Evolutionary conservation across 2,113 vertebrate genomes (phyloP), one percentile per base, ranked within the genome.

Genomic region (Panurus biarmicus): DNA sequence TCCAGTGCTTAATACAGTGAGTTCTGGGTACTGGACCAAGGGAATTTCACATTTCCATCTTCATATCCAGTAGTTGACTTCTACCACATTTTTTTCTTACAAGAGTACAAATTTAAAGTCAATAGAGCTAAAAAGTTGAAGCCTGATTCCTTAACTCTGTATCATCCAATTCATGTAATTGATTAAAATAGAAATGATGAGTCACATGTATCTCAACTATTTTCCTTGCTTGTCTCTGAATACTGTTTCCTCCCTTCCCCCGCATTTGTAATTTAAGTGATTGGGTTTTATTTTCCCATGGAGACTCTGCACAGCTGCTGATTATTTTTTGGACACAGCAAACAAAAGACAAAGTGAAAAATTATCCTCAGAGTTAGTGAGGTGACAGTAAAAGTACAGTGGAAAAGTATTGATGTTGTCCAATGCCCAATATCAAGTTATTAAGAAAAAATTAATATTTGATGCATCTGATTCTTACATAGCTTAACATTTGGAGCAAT

Each of bases 291-390:
- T 44, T 44, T 44, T 29, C 87, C 83, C 73, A 65, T 57, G 54
- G 91, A 90, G 83, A 78, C 14, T 86, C 40, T 69, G 77, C 35
- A 94, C 93, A 95, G 94, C 86, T 96, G 87, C 65, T 65, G 53
- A 89, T 87, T 91, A 57, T 35, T 50, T 91, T 91, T 78, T 85
- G 64, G 81, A 93, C 60, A 83, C 20, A 65, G 64, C 13, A 73
- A 91, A 44, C 56, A 87, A 94, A 93, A 87, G 25, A 87, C 38
- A 87, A 95, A 87, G 48, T 56, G 54, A 84, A 89, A 92, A 89
- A 86, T 53, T 12, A 85, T 19, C 64, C 47, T 81, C 58, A 60
- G 31, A 83, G 28, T 85, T 72, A 79, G 44, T 23, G 62, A 89
- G 44, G 47, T 10, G 11, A 85, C 40, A 78, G 61, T 31, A 75